phyloP scores from a whole-genome alignment of 92 coral and sea anemone genomes.

The Bergia puertoricense region DNA sequence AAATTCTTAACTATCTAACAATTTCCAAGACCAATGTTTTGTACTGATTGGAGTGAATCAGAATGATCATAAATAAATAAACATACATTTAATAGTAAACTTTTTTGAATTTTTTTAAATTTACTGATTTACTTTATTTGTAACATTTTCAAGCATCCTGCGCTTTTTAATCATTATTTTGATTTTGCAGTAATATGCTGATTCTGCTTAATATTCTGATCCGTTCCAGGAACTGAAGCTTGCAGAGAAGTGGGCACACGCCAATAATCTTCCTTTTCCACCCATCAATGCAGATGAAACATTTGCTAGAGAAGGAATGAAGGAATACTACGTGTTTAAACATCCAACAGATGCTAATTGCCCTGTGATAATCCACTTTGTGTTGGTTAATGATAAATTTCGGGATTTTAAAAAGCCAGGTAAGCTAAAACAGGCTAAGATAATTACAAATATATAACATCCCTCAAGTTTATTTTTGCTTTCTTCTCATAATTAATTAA shows the following conservation, averaged over 20 bases:
- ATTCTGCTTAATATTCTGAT: neutral
- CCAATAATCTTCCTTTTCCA: conserved; percentile 68
- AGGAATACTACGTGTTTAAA: conserved; percentile 77
- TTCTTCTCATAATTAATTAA: too few relatives aligned
- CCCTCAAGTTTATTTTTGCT: too few relatives aligned
- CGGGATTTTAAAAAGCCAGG: conserved; percentile 66
- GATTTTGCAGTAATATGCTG: neutral
- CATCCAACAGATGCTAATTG: conserved; percentile 60
- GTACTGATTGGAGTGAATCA: too few relatives aligned
- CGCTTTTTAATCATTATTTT: neutral
- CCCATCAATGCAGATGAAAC: conserved; percentile 67
- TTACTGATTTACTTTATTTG: neutral
- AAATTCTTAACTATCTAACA: too few relatives aligned
- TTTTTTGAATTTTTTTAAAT: too few relatives aligned
- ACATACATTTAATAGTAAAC: too few relatives aligned
- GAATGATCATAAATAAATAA: too few relatives aligned
- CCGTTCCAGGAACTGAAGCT: conserved; percentile 62
- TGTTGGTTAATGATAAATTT: conserved; percentile 66
- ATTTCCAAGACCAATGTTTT: too few relatives aligned
- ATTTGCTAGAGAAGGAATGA: conserved; percentile 56
- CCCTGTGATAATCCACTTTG: conserved; percentile 77
- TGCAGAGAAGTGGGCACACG: conserved; percentile 80
- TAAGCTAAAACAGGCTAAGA: neutral
- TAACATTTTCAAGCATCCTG: too few relatives aligned
- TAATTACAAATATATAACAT: too few relatives aligned